Percentiles rank a stretch among this genome's conserved stretches.
Conservation (phyloP, 37 sponge, comb jelly and placozoan species). For the Diacarnus erythraeanus region DNA sequence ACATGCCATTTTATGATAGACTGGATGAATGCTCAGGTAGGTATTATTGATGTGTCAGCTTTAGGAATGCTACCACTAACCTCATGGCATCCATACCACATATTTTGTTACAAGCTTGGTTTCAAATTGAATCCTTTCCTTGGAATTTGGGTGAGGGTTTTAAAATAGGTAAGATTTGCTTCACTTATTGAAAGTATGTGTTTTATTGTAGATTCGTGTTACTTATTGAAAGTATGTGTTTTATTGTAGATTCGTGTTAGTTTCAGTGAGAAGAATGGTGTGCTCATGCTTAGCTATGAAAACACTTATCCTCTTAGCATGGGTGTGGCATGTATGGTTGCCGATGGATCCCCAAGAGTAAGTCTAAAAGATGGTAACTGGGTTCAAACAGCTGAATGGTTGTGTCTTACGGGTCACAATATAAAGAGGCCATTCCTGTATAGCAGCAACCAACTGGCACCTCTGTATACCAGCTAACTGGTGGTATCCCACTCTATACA, state of each 20-base stretch:
- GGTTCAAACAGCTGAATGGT: no score
- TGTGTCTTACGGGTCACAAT: no score
- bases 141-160: neutral
- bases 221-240: no score
- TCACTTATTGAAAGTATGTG: neutral
- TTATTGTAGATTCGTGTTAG: conserved; percentile 10
- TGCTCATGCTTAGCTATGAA: conserved; percentile 14
- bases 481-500: no score
- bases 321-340: conserved; percentile 20
- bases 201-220: neutral
- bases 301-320: conserved; percentile 6
- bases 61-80: no score
- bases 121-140: no score
- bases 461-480: no score
- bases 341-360: neutral
- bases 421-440: no score
- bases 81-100: no score
- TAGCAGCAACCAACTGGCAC: no score
- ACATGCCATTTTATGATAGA: conserved; percentile 29
- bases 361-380: neutral
- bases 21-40: conserved; percentile 24
- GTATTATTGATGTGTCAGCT: conserved; percentile 3
- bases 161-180: neutral
- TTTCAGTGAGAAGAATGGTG: neutral
- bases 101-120: no score